Base-by-base conservation (phyloP, 23 tunicate species). In the Styela clava region DNA sequence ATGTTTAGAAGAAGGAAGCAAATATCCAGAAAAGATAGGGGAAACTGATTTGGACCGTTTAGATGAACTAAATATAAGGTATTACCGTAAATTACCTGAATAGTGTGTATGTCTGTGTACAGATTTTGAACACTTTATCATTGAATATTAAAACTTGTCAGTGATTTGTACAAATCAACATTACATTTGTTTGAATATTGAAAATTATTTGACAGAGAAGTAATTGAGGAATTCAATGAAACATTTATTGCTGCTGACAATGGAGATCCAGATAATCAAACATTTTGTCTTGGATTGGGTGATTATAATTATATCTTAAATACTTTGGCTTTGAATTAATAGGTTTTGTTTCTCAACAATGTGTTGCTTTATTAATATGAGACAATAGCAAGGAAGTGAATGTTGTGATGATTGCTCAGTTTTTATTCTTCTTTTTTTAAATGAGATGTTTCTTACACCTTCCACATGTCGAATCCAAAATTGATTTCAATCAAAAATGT, bases 241-340 rank as follows among this genome's bases (percentile, higher is more conserved):
- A 64, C 68, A 52, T 34, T 21, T 28, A 29, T 34, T 16, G 62
- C 61, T 28, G 77, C 85, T 19, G 85, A 82, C 51, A 34, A 24
- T 69, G 85, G 85, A 3, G 33, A 69, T 24, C 20, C 63, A 25
- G 0, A n/a, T 12, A 28, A 37, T 2, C 85, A 82, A 9, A 23
- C 16, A 2, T 28, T 31, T 22, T 82, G 85, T 44, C 69, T 35
- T 69, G 85, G 85, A 82, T 24, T 82, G 0, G 85, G 85, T 82
- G 20, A 31, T 76, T 21, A 16, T 27, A 24, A 24, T 21, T 12
- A 25, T 56, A 62, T 31, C 27, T 16, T 61, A 2, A 16, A 69
- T 78, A 30, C 29, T 68, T 68, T 12, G 16, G 27, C 28, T 68
- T 68, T 16, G 31, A n/a, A n/a, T n/a, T n/a, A n/a, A n/a, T n/a